Evolutionary conservation across 2,888 invertebrate species (phyloP), one percentile per base, ranked within the genome.

Genomic region (Lasioglossum leucozonium): DNA sequence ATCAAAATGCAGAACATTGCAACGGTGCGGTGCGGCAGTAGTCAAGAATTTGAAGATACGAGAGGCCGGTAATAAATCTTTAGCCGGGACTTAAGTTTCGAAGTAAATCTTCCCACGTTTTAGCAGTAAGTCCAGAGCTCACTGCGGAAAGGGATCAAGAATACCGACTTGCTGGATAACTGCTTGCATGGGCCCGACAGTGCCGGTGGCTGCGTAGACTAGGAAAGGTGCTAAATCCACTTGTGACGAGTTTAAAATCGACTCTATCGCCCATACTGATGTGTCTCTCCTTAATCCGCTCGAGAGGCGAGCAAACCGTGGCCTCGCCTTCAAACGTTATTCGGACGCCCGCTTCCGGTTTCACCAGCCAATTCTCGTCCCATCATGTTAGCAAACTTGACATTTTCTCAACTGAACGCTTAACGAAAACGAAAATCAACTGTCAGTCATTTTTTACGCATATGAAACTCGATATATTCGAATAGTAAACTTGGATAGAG

Each of bases 71-170:
- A 91, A 94, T 95, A 95, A 95, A 95, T 95, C 94, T 93, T 91
- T 91, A 92, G 92, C 89, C 92, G 87, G 91, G 94, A 93, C 93
- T 94, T 93, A 94, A 95, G 93, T 94, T 94, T 92, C 92, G 91
- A 91, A 92, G 94, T 94, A 95, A 95, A 95, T 95, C 95, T 95
- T 91, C 90, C 94, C 95, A 95, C 95, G 95, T 95, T 94, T 94
- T 93, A 94, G 94, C 94, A 92, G 93, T 95, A 95, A 95, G 94
- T 94, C 94, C 93, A 89, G 92, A 92, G 93, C 93, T 95, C 94
- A 94, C 94, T 92, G 93, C 88, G 89, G 90, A 88, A 90, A 86
- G 91, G 94, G 94, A 94, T 94, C 94, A 94, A 86, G 92, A 91
- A 92, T 92, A 91, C 91, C 92, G 93, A 91, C 92, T 91, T 84